These are phyloP conservation scores for Tapera naevia DNA, from an alignment of 2,797 vertebrate genomes.

Conservation along the genomic window DNA sequence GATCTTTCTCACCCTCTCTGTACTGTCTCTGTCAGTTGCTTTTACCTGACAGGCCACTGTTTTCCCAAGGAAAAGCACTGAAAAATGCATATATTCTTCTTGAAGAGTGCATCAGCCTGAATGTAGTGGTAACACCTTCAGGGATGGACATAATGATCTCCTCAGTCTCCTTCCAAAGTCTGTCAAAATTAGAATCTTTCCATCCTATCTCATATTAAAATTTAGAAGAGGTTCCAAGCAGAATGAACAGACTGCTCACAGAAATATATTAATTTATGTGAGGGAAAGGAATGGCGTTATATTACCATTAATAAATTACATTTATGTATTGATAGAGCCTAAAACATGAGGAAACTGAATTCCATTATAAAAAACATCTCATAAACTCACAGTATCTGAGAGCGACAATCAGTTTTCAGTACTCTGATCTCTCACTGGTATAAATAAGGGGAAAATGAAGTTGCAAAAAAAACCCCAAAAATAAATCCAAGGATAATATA, in stretches of 20 bases:
- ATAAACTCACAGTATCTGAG: not conserved
- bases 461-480: rapidly evolving
- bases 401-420: not conserved
- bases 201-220: not conserved
- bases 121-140: rapidly evolving
- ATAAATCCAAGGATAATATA: not conserved
- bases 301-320: not conserved
- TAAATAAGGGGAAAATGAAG: not conserved
- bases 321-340: not conserved
- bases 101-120: not conserved
- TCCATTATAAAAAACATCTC: not conserved
- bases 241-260: not conserved
- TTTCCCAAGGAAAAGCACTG: not conserved
- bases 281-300: not conserved
- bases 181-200: not conserved
- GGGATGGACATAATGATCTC: not conserved
- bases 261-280: not conserved
- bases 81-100: not conserved
- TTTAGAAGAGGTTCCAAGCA: not conserved
- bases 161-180: not conserved
- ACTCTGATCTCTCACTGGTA: not conserved
- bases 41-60: not conserved
- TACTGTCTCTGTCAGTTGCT: not conserved
- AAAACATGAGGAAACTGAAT: not conserved
- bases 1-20: not conserved